Evolutionary conservation across 2,113 vertebrate species (phyloP), one percentile per base, ranked within the genome.

Genomic region (Drymodes brunneopygia): DNA sequence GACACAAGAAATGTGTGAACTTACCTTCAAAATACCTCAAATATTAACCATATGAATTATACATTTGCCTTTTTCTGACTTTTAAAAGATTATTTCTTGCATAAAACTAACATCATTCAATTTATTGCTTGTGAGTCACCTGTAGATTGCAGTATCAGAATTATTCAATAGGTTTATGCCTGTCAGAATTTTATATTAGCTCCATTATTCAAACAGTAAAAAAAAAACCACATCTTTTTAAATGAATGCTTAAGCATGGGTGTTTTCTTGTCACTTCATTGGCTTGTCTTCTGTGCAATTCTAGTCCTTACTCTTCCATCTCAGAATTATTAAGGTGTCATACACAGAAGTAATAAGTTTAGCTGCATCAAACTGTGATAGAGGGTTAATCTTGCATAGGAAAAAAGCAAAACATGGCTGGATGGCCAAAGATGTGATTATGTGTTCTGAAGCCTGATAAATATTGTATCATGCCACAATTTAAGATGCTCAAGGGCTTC

Each of bases 391-490:
- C 48, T 81, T 6, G 0, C 7, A 0, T 8, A 57, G 28, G 61
- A 12, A 83, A 93, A 83, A 86, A 60, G 29, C 56, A 88, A 90
- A 96, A 75, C 31, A 74, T 90, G 75, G 65, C 64, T 95, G 88
- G 66, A 64, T 96, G 82, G 80, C 36, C 80, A 56, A 48, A 92
- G 75, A 93, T 90, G 56, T 83, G 71, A 83, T 95, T 90, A 86
- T 88, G 75, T 83, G 53, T 86, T 92, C 90, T 86, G 94, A 94
- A 91, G 60, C 61, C 86, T 96, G 77, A 60, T 93, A 94, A 93
- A 95, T 96, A 92, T 86, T 96, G 65, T 72, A 96, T 90, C 44
- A 16, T 3, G 4, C 36, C 53, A 86, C 83, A 65, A 47, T 88
- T 96, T 92, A 83, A 86, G 75, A 78, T 84, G 60, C 82, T 83